Conservation (phyloP, 2,888 invertebrate genomes). For the Parelbella ahira region DNA sequence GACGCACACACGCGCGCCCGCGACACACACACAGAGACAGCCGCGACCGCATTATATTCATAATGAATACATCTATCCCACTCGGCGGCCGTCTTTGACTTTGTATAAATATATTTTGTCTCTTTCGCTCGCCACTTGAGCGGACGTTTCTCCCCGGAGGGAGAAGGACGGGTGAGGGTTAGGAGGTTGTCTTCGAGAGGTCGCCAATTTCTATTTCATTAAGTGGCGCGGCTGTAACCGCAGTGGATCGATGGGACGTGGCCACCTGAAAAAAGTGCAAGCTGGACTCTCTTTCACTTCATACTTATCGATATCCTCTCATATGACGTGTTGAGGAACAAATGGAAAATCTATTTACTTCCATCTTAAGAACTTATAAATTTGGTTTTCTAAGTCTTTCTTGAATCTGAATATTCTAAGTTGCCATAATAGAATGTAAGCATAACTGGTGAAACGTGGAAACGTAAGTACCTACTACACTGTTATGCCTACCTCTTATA, state of each 20-base stretch:
- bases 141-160: conserved; percentile 54
- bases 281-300: neutral
- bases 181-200: conserved; percentile 76
- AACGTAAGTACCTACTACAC: no score
- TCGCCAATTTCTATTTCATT: conserved; percentile 79
- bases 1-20: conserved; percentile 51
- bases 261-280: conserved; percentile 51
- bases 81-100: conserved; percentile 78
- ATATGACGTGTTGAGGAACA: no score
- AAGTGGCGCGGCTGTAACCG: conserved; percentile 73
- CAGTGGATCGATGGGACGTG: conserved; percentile 66
- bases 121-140: conserved; percentile 61
- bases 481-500: no score
- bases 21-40: conserved; percentile 72
- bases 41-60: conserved; percentile 78
- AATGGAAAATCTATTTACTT: no score
- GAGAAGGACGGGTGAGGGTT: conserved; percentile 69
- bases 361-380: no score
- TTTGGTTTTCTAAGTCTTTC: no score
- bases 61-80: conserved; percentile 80
- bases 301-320: neutral
- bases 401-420: no score
- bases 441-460: no score
- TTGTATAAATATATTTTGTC: conserved; percentile 79
- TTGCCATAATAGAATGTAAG: no score